Base-by-base conservation (phyloP, 2,888 invertebrate species). In the Cancer borealis region DNA sequence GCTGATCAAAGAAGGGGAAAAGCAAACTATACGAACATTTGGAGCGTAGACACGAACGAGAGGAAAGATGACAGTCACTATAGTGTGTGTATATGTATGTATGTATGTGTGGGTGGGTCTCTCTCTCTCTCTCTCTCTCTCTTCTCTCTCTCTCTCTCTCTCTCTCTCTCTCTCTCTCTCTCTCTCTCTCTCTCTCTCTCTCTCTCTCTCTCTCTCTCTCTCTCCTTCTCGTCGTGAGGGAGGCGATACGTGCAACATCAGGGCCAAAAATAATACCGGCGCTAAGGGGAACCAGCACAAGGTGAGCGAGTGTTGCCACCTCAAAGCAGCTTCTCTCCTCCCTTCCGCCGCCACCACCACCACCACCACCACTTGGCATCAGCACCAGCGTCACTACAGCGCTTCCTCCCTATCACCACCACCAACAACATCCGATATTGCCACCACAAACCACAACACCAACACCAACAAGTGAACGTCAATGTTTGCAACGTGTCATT, bases 231-330 rank as follows among this genome's bases (percentile, higher is more conserved):
- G 30, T 10, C 79, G 79, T 79, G 79, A 79, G 79, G 79, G 79
- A 79, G 79, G 8, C 30, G 30, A n/a, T 66, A 66, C 66, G 66
- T 66, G 66, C 66, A 66, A 30, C 79, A 79, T 14, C 30, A 30
- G 30, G 79, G 79, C 79, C 79, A 79, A 79, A 79, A 79, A 79
- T 79, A 79, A 79, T 30, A 79, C 79, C 79, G 26, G 12, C 30
- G 30, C 79, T 26, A 30, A 79, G 79, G 30, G 30, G 30, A 30
- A 79, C 79, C 79, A 30, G 79, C 79, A 79, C 79, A 79, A 79
- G 79, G 79, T 79, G 79, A 79, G 79, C 30, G 6, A 79, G 79
- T 79, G 79, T 79, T 79, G 79, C 79, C 79, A 79, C 30, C 79
- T 30, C 79, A 8, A 14, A 5, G 79, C 79, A 30, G 30, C 79